phyloP scores from a whole-genome alignment of 2,797 vertebrate genomes.

The Leuciscus waleckii region DNA sequence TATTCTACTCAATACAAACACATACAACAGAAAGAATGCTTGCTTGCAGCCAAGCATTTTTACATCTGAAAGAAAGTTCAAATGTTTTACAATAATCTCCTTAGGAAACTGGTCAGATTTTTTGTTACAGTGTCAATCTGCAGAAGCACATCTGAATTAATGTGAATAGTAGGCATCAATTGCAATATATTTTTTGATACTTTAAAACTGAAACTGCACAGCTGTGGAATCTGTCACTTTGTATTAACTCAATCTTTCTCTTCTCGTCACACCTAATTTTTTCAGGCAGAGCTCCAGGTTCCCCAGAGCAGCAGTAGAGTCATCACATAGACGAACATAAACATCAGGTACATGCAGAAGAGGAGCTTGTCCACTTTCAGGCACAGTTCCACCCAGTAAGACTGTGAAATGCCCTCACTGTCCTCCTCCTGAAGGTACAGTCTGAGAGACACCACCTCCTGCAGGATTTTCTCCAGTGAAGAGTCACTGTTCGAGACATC shows the following conservation, averaged over 20 bases:
- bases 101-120: neutral
- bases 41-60: neutral
- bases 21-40: neutral
- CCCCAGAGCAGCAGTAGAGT: constrained; percentile 84
- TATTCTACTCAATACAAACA: constrained; percentile 1
- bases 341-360: constrained; percentile 81
- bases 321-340: constrained; percentile 76
- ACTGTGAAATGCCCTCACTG: constrained; percentile 66
- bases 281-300: constrained; percentile 80
- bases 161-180: neutral
- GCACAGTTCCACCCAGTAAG: constrained; percentile 81
- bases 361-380: constrained; percentile 81
- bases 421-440: constrained; percentile 76
- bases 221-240: neutral
- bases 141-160: neutral
- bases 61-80: neutral
- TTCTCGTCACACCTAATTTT: neutral
- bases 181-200: neutral
- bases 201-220: neutral
- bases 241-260: neutral
- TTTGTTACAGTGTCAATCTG: neutral
- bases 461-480: constrained; percentile 78
- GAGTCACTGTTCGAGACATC: constrained; percentile 65
- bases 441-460: constrained; percentile 79
- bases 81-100: neutral